Percentiles rank a stretch among this genome's conserved stretches.
These are phyloP conservation scores for Sternarchorhynchus goeldii DNA, from an alignment of 2,797 vertebrate species.

Conservation along the genomic window DNA sequence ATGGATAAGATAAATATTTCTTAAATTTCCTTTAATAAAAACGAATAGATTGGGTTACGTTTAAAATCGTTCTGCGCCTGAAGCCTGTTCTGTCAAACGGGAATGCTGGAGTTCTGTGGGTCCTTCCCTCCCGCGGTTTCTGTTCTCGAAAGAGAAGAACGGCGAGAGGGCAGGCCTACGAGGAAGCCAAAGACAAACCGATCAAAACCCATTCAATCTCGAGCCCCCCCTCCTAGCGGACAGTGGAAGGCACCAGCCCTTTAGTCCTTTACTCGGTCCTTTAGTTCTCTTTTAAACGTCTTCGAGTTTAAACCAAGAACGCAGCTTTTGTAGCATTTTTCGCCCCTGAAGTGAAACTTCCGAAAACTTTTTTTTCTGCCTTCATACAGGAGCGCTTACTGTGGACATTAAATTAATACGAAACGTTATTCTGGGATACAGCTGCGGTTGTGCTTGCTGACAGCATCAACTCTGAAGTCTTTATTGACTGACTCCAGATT, in stretches of 20 bases:
- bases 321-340: constrained; percentile 5
- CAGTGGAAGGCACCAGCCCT: constrained; percentile 11
- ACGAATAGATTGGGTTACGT: not conserved
- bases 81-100: not conserved
- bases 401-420: not conserved
- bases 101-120: constrained; percentile 33
- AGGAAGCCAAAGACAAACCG: constrained; percentile 40
- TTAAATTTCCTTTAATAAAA: not conserved
- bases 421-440: not conserved
- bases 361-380: constrained; percentile 24
- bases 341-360: constrained; percentile 33
- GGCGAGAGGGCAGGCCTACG: constrained; percentile 48
- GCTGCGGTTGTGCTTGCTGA: not conserved
- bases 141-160: constrained; percentile 37
- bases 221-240: constrained; percentile 30
- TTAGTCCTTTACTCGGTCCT: constrained; percentile 15
- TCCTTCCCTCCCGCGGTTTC: constrained; percentile 40
- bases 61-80: not conserved
- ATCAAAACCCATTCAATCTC: constrained; percentile 54
- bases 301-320: constrained; percentile 9
- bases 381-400: constrained; percentile 27
- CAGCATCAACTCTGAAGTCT: constrained; percentile 8
- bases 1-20: no score
- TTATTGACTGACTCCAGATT: constrained; percentile 33
- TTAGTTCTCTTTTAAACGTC: constrained; percentile 23